phyloP scores from a whole-genome alignment of 2,888 invertebrate species.

The Rhingia campestris region DNA sequence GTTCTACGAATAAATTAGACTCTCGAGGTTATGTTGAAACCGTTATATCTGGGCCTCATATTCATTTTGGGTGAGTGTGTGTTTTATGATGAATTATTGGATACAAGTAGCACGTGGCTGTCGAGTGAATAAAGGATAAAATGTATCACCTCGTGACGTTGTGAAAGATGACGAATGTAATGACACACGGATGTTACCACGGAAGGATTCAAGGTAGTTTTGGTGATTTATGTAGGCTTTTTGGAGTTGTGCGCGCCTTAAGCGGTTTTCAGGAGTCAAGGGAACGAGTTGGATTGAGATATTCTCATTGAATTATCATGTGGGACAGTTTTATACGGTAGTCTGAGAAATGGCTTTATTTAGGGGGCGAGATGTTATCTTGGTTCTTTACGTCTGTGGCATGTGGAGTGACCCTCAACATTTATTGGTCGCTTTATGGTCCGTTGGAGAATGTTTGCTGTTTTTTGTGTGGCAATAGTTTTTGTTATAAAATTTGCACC shows the following conservation, averaged over 20 bases:
- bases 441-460: background rate
- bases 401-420: background rate
- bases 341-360: conserved; percentile 12
- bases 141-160: conserved; percentile 17
- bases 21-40: background rate
- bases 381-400: background rate
- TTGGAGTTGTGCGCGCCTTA: conserved; percentile 1
- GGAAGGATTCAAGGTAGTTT: background rate
- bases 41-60: conserved; percentile 21
- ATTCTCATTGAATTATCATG: conserved; percentile 35
- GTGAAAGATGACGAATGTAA: conserved; percentile 45
- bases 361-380: background rate
- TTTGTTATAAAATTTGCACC: too few relatives aligned
- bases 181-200: conserved; percentile 24
- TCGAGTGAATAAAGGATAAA: background rate
- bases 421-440: background rate
- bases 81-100: conserved; percentile 32
- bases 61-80: conserved; percentile 17
- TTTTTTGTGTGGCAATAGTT: background rate
- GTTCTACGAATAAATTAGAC: conserved; percentile 36
- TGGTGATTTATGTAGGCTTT: conserved; percentile 48
- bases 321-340: background rate
- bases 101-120: conserved; percentile 37
- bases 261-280: background rate
- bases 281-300: background rate